Conservation (phyloP, 2,797 vertebrate genomes). For the Ceryle rudis region DNA sequence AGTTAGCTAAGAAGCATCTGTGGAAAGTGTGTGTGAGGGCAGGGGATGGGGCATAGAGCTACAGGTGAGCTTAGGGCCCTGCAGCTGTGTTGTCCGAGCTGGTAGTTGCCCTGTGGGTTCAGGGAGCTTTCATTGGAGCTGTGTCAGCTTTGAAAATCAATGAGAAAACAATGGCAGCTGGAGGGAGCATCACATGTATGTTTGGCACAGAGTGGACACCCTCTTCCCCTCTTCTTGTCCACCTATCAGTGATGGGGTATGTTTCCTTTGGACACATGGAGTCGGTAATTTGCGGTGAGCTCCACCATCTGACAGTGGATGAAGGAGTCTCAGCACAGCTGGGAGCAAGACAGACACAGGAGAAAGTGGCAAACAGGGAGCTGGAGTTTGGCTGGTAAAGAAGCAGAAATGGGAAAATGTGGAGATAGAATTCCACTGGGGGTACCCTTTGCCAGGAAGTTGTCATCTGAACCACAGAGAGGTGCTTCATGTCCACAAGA, state of each 20-base stretch:
- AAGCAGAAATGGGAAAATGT: not conserved
- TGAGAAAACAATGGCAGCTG: not conserved
- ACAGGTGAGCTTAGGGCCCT: not conserved
- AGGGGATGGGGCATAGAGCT: not conserved
- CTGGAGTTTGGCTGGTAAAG: not conserved
- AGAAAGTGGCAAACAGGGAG: not conserved
- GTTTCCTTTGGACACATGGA: not conserved
- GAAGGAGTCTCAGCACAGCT: not conserved
- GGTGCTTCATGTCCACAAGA: not conserved
- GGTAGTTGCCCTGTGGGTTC: not conserved
- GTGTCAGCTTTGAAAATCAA: not conserved
- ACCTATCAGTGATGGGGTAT: not conserved
- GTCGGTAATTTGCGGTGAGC: slow-evolving; percentile 24
- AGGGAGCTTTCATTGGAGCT: not conserved
- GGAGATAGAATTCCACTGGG: not conserved
- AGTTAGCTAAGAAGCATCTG: not conserved
- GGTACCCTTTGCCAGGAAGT: not conserved
- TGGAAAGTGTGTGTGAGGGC: not conserved
- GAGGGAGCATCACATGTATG: not conserved
- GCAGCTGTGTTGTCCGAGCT: not conserved
- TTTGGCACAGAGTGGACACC: not conserved
- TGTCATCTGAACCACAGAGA: not conserved
- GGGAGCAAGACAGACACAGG: not conserved
- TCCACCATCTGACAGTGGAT: not conserved
- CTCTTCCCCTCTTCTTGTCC: not conserved